Conservation (phyloP, 2,797 vertebrate genomes). For the Alauda arvensis region DNA sequence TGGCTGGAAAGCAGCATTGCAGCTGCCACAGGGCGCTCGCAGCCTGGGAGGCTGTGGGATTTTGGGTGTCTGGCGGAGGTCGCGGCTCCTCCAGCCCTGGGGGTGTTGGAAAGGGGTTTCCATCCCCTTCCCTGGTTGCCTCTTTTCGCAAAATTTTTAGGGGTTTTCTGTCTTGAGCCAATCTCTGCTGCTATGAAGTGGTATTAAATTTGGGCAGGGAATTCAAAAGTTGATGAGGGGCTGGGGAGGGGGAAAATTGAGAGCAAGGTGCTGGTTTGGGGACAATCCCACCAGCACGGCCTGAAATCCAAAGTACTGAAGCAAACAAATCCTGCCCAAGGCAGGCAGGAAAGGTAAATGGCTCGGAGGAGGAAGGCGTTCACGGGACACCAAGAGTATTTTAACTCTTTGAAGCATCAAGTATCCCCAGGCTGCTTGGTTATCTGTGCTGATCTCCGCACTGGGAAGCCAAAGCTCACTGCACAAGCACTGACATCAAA, state of each 20-base stretch:
- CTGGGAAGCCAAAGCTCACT: neutral
- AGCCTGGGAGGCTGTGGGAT: neutral
- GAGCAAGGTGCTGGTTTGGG: neutral
- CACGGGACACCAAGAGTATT: rapidly evolving
- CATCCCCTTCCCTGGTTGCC: neutral
- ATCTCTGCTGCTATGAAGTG: neutral
- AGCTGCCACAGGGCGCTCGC: neutral
- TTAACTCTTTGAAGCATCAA: neutral
- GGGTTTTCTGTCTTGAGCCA: neutral
- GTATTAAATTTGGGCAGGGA: neutral
- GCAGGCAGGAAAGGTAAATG: neutral
- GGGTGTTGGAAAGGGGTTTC: neutral
- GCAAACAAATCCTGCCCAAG: neutral
- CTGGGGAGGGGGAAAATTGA: neutral
- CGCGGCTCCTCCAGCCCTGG: neutral
- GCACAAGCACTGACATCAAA: neutral
- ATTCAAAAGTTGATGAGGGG: neutral
- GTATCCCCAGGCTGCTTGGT: neutral
- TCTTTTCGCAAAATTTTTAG: neutral
- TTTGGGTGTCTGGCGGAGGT: neutral
- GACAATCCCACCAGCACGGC: neutral
- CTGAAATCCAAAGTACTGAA: neutral
- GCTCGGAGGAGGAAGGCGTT: neutral
- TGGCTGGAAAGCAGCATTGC: neutral
- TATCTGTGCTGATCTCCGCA: neutral